Conservation (phyloP, 2,113 vertebrate species). For the Zosterops japonicus region DNA sequence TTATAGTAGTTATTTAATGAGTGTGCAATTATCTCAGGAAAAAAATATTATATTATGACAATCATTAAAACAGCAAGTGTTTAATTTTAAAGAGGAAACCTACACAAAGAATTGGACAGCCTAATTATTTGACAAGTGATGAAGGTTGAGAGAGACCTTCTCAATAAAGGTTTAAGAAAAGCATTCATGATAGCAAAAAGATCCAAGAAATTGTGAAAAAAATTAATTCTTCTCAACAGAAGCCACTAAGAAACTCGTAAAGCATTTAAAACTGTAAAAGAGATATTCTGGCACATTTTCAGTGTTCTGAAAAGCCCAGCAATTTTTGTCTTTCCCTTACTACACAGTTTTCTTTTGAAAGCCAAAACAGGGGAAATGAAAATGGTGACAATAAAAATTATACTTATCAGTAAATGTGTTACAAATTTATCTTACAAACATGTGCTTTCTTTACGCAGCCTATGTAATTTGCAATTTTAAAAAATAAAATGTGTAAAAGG, state of each 20-base stretch:
- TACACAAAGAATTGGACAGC: neutral
- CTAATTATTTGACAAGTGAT: neutral
- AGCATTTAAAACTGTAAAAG: neutral
- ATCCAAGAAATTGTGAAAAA: neutral
- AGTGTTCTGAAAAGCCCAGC: neutral
- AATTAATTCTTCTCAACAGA: neutral
- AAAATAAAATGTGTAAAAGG: neutral
- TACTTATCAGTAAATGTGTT: neutral
- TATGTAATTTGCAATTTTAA: neutral
- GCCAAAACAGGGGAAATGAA: neutral
- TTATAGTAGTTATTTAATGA: neutral
- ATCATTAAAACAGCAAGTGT: neutral
- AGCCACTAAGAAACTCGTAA: neutral
- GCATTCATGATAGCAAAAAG: neutral
- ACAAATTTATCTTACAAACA: neutral
- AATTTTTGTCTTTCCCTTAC: neutral
- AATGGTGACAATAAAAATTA: neutral
- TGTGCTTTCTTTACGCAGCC: neutral
- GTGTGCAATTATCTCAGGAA: neutral
- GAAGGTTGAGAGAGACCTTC: neutral
- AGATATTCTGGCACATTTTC: neutral
- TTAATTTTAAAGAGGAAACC: neutral
- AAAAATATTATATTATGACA: neutral
- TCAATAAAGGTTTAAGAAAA: neutral
- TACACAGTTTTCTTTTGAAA: neutral